These are phyloP conservation scores for Dufourea novaeangliae DNA, from an alignment of 1,140 invertebrate species.

Conservation along the genomic window DNA sequence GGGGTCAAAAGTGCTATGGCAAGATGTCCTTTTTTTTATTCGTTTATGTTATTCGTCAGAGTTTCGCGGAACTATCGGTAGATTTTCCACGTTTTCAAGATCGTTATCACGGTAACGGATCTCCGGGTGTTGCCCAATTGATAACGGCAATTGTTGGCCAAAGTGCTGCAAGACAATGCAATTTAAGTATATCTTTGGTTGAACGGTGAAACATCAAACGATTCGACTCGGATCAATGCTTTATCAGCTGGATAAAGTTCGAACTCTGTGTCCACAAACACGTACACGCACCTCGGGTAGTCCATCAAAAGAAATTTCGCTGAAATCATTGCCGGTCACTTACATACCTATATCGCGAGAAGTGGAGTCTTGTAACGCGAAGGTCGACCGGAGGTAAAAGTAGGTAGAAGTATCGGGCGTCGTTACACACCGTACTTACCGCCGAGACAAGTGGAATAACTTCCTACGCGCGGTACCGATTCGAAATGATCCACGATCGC, in stretches of 20 bases:
- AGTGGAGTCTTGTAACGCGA: constrained; percentile 20
- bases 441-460: constrained; percentile 45
- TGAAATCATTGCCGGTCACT: not conserved
- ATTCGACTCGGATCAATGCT: not conserved
- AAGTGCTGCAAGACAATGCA: not conserved
- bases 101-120: not conserved
- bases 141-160: not conserved
- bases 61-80: not conserved
- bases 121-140: not conserved
- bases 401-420: constrained; percentile 16
- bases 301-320: constrained; percentile 4
- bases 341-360: too few species aligned
- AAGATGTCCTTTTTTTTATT: too few species aligned
- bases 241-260: not conserved
- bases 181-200: not conserved
- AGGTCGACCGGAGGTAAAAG: constrained; percentile 54
- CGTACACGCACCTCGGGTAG: not conserved
- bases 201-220: not conserved
- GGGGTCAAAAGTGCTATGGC: too few species aligned
- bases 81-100: not conserved
- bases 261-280: too few species aligned
- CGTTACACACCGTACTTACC: not conserved
- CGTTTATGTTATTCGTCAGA: too few species aligned
- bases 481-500: constrained; percentile 17
- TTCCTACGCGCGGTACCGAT: constrained; percentile 39